These are phyloP conservation scores for Gorsachius magnificus DNA, from an alignment of 2,797 vertebrate species.

Conservation along the genomic window DNA sequence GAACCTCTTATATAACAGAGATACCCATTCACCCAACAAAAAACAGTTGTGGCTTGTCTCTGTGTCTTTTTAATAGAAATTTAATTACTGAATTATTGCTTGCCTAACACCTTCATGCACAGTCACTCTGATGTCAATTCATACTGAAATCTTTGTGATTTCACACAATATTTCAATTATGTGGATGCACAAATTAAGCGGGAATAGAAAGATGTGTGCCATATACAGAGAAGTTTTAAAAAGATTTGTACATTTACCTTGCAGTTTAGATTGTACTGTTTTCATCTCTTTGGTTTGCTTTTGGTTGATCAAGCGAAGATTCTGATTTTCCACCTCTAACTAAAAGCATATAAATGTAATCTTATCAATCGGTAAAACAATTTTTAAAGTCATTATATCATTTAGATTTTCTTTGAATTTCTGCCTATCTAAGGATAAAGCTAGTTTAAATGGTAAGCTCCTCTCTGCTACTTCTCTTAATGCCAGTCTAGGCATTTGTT, in stretches of 20 bases:
- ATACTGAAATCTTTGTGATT: background rate
- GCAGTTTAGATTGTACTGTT: slow-evolving; percentile 86
- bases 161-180: background rate
- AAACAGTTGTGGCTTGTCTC: background rate
- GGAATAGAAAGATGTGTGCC: background rate
- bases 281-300: slow-evolving; percentile 88
- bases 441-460: background rate
- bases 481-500: background rate
- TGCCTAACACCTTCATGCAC: background rate
- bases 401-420: background rate
- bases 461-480: background rate
- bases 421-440: background rate
- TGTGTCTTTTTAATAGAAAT: background rate
- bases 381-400: background rate
- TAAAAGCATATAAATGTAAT: slow-evolving; percentile 73
- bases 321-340: slow-evolving; percentile 94
- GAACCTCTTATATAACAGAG: background rate
- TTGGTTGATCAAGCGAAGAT: slow-evolving; percentile 89
- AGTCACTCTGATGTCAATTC: background rate
- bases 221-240: background rate
- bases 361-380: background rate
- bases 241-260: slow-evolving; percentile 77
- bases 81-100: background rate
- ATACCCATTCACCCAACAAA: background rate
- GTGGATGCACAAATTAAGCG: background rate